phyloP scores from a whole-genome alignment of 2,113 vertebrate genomes.

The Ardeotis arabs region DNA sequence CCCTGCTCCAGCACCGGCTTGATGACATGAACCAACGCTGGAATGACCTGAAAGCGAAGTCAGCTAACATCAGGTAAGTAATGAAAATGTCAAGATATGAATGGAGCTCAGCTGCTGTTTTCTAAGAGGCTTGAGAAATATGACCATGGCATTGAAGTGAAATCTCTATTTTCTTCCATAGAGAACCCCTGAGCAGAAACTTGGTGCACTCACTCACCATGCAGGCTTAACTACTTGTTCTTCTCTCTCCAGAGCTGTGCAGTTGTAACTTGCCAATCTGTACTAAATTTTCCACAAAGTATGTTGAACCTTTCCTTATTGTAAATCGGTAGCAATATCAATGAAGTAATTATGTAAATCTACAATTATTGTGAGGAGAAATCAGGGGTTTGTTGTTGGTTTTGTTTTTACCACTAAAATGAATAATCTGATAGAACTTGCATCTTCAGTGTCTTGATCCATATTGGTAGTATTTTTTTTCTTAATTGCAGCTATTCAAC shows the following conservation, averaged over 20 bases:
- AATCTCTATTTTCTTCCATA: not conserved
- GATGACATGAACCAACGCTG: slow-evolving; percentile 99
- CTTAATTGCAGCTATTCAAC: not conserved
- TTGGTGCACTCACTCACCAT: not conserved
- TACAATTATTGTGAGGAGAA: not conserved
- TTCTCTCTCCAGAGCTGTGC: not conserved
- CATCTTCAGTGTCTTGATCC: not conserved
- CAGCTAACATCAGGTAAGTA: slow-evolving; percentile 89
- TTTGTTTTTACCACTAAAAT: not conserved
- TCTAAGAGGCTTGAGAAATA: not conserved
- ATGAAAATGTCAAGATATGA: not conserved
- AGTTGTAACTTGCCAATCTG: not conserved
- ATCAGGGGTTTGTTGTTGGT: not conserved
- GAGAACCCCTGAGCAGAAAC: not conserved
- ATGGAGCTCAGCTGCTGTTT: not conserved
- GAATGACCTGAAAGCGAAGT: slow-evolving; percentile 94
- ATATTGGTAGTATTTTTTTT: not conserved
- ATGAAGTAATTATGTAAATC: not conserved
- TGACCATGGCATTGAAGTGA: not conserved
- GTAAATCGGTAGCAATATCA: not conserved
- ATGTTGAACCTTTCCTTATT: not conserved
- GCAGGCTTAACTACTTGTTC: not conserved
- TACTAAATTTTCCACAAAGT: not conserved
- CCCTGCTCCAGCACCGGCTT: slow-evolving; percentile 91
- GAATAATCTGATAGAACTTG: not conserved